Conservation (phyloP, 2,888 invertebrate species). For the Aromia moschata region DNA sequence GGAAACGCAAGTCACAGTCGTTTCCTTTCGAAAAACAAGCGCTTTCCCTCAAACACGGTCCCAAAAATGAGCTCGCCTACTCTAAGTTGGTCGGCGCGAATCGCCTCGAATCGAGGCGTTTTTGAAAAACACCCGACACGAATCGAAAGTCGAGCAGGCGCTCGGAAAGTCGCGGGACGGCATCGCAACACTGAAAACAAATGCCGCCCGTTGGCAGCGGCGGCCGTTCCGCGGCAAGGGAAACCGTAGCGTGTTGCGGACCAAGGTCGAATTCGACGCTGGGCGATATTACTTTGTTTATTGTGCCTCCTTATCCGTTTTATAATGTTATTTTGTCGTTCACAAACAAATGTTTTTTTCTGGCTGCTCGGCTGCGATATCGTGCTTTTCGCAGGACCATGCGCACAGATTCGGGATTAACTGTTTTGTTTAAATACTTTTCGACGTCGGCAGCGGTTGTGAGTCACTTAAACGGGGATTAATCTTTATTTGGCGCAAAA, state of each 20-base stretch:
- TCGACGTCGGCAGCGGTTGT: too few species aligned
- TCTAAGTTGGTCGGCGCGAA: background rate
- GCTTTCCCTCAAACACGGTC: background rate
- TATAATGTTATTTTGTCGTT: background rate
- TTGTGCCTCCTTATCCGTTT: constrained; percentile 9
- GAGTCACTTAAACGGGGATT: too few species aligned
- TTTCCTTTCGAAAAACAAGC: constrained; percentile 4
- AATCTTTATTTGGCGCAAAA: too few species aligned
- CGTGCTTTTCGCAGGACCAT: too few species aligned
- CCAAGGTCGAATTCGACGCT: constrained; percentile 21
- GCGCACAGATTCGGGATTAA: too few species aligned
- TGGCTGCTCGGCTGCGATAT: background rate
- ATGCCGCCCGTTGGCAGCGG: too few species aligned
- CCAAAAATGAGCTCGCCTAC: constrained; percentile 1
- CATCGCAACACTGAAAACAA: too few species aligned
- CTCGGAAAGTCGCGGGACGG: constrained; percentile 7
- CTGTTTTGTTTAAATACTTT: too few species aligned
- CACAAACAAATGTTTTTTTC: background rate
- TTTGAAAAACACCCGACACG: constrained; percentile 13
- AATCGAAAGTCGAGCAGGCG: background rate
- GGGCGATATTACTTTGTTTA: constrained; percentile 18
- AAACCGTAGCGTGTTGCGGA: constrained; percentile 13
- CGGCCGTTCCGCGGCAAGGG: background rate
- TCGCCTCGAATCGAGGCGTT: constrained; percentile 4
- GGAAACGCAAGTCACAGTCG: constrained; percentile 23